These are phyloP conservation scores for Ctena decussata DNA, from an alignment of 2,888 invertebrate species.

Conservation along the genomic window DNA sequence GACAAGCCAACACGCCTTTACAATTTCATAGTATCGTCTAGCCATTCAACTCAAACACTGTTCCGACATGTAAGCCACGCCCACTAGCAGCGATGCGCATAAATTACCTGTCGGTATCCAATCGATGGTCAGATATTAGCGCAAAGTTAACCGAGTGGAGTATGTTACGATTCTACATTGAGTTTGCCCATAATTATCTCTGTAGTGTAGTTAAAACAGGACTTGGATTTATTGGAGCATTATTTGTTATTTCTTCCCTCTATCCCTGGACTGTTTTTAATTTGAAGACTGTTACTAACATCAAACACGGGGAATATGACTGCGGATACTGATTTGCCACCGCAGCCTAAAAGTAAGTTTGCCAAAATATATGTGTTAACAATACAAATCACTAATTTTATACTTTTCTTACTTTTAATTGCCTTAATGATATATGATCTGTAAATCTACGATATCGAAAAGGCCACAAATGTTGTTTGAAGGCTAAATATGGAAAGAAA, in stretches of 20 bases:
- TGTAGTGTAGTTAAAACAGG: slow-evolving; percentile 9
- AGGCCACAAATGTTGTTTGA: too few relatives aligned
- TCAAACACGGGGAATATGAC: slow-evolving; percentile 1
- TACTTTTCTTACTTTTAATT: too few relatives aligned
- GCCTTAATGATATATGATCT: too few relatives aligned
- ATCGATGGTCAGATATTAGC: slow-evolving; percentile 9
- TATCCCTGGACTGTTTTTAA: slow-evolving; percentile 1
- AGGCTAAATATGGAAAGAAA: too few relatives aligned
- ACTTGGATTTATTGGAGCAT: background rate
- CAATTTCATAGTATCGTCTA: background rate
- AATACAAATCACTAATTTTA: too few relatives aligned
- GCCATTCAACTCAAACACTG: background rate
- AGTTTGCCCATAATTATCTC: slow-evolving; percentile 10
- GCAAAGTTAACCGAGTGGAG: background rate
- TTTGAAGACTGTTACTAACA: background rate
- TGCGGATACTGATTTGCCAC: background rate
- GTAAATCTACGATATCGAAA: too few relatives aligned
- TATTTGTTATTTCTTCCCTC: background rate
- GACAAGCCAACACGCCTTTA: slow-evolving; percentile 2
- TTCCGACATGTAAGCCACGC: background rate
- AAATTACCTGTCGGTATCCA: slow-evolving; percentile 9
- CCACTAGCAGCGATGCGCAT: background rate
- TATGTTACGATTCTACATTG: slow-evolving; percentile 3
- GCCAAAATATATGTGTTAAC: background rate
- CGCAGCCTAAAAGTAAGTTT: slow-evolving; percentile 3